Evolutionary conservation across 2,888 invertebrate genomes (phyloP).

Genomic region (Cryptosula pallasiana): DNA sequence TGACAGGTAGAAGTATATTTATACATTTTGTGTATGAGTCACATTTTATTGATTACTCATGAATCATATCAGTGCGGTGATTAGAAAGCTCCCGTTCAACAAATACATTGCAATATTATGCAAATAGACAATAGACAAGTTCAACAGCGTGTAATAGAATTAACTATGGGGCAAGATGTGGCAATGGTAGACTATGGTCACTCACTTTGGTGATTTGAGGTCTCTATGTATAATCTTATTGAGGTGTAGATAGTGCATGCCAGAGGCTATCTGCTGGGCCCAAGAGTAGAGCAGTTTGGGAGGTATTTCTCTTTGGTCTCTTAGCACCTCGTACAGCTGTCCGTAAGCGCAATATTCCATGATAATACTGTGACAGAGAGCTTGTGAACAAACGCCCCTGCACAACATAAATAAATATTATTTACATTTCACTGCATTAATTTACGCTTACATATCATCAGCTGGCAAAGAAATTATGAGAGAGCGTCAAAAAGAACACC

Average conservation of each 20-base stretch:
- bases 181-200: constrained; percentile 32
- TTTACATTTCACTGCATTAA: no score
- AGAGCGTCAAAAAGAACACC: no score
- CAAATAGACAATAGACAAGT: background rate
- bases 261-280: constrained; percentile 90
- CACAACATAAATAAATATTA: no score
- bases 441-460: no score
- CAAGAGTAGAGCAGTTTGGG: constrained; percentile 83
- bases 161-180: background rate
- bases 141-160: background rate
- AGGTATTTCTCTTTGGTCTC: constrained; percentile 74
- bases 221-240: constrained; percentile 97
- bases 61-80: background rate
- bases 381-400: constrained; percentile 86
- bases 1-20: background rate
- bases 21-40: background rate
- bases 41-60: background rate
- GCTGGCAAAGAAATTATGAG: no score
- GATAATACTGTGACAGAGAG: constrained; percentile 87
- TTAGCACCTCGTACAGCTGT: constrained; percentile 82
- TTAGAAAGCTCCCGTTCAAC: background rate
- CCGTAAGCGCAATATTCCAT: constrained; percentile 99
- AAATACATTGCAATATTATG: background rate
- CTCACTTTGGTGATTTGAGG: constrained; percentile 97
- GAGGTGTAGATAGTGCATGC: constrained; percentile 92